Percentiles rank a stretch among this genome's conserved stretches.
Evolutionary conservation across 2,113 vertebrate genomes (phyloP).

Genomic region (Phoenicopterus ruber): DNA sequence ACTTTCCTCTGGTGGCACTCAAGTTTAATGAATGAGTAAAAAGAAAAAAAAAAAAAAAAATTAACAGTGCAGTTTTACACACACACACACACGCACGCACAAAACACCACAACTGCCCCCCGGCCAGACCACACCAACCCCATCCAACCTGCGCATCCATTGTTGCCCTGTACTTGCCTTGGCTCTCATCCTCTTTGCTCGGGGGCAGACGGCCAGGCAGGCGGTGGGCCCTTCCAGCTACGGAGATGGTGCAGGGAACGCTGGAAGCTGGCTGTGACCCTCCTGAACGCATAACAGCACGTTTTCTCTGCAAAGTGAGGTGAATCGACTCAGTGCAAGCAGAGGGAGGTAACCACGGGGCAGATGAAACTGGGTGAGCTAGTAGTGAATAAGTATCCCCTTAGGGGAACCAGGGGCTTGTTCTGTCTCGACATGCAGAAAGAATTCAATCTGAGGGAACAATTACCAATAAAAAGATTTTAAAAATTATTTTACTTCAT

Average conservation of each 20-base stretch:
- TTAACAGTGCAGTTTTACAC: not conserved
- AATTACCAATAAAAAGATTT: not conserved
- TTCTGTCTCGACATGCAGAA: not conserved
- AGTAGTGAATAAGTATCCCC: not conserved
- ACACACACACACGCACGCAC: too few relatives aligned
- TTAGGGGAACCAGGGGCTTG: not conserved
- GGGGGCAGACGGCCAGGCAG: rapidly evolving
- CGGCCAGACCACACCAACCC: not conserved
- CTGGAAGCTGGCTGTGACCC: not conserved
- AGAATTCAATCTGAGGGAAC: not conserved
- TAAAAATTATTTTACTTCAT: not conserved
- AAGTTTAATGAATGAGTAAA: not conserved
- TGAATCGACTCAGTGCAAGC: not conserved
- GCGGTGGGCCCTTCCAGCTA: not conserved
- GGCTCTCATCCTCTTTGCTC: not conserved
- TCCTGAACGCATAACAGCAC: not conserved
- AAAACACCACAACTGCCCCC: not conserved
- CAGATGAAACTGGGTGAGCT: not conserved
- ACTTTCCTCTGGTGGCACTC: not conserved
- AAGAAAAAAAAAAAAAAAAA: not conserved
- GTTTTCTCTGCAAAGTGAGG: not conserved
- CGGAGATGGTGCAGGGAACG: rapidly evolving
- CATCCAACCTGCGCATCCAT: not conserved
- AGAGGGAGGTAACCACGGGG: not conserved
- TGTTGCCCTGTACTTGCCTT: not conserved